Evolutionary conservation across 2,797 vertebrate genomes (phyloP), one percentile per base, ranked within the genome.

Genomic region (Sebastolobus altivelis): DNA sequence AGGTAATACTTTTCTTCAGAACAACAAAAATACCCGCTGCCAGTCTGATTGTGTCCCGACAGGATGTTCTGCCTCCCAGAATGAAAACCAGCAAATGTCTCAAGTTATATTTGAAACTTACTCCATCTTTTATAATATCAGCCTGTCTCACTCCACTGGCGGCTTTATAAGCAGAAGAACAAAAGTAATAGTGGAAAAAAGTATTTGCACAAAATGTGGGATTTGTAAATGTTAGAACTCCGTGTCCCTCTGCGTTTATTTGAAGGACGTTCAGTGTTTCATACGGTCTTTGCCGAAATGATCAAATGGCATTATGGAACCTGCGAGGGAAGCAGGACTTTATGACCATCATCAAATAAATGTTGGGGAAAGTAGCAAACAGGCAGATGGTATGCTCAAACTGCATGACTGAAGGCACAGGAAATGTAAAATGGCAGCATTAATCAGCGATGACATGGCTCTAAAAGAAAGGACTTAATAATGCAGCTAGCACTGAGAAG

Each of bases 51-150:
- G 73, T 60, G 67, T 82, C 68, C 18, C 22, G 3, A 72, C 59
- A 75, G 46, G 37, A 72, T 9, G 25, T 62, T 82, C 60, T 59
- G 54, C 73, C 73, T 72, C 4, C 11, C 59, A 62, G 65, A 85
- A 79, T 76, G 49, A 87, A 86, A 87, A 33, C 43, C 54, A 56
- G 78, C 5, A 77, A 82, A 87, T 29, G 77, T 82, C 84, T 92
- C 66, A 16, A 59, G 71, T 86, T 88, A 72, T 68, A 91, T 92
- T 85, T 89, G 67, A 92, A 89, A 88, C 59, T 37, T 43, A 52
- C 22, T 80, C 75, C 71, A 43, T 89, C 84, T 90, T 91, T 89
- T 73, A 80, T 86, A 87, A 81, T 61, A 38, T 66, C 77, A 72
- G 80, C 18, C 61, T 33, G 52, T 61, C 70, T 79, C 43, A 8